These are phyloP conservation scores for Archips crataeganus DNA, from an alignment of 2,888 invertebrate genomes.

Conservation along the genomic window DNA sequence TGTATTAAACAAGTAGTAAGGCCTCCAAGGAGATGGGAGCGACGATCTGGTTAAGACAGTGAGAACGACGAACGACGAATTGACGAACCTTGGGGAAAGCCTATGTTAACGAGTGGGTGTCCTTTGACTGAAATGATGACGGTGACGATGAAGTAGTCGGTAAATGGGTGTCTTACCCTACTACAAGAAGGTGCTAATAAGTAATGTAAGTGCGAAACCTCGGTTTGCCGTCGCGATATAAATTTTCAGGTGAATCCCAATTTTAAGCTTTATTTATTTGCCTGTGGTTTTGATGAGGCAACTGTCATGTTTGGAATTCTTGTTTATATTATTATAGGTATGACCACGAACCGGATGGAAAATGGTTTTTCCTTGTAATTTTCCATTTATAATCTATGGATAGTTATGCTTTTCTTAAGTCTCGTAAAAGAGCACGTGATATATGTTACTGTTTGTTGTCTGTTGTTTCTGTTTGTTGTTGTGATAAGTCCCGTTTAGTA, in stretches of 20 bases:
- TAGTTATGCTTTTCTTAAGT: no score
- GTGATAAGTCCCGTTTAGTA: no score
- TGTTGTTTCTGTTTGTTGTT: no score
- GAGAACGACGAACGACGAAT: no score
- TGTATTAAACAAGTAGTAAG: no score
- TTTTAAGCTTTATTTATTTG: slow-evolving; percentile 43
- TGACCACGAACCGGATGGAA: slow-evolving; percentile 17
- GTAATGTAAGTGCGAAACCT: slow-evolving; percentile 48
- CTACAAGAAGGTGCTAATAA: slow-evolving; percentile 24
- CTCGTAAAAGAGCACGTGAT: no score
- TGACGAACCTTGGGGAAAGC: no score
- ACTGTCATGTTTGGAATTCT: slow-evolving; percentile 30
- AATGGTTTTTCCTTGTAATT: slow-evolving; percentile 24
- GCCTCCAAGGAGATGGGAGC: no score
- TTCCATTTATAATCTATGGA: neutral
- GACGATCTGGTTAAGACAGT: no score
- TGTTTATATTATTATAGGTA: slow-evolving; percentile 24
- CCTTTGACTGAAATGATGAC: no score
- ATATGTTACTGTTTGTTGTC: no score
- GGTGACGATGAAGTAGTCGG: neutral
- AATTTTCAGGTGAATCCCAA: slow-evolving; percentile 46
- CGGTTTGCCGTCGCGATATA: slow-evolving; percentile 13
- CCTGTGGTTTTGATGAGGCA: slow-evolving; percentile 48
- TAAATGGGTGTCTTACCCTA: slow-evolving; percentile 3
- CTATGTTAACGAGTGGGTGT: no score